A percentile compares a stretch with the other conserved stretches of the same genome.
phyloP scores from a whole-genome alignment of 2,113 vertebrate species.

The Tetraodon nigroviridis region DNA sequence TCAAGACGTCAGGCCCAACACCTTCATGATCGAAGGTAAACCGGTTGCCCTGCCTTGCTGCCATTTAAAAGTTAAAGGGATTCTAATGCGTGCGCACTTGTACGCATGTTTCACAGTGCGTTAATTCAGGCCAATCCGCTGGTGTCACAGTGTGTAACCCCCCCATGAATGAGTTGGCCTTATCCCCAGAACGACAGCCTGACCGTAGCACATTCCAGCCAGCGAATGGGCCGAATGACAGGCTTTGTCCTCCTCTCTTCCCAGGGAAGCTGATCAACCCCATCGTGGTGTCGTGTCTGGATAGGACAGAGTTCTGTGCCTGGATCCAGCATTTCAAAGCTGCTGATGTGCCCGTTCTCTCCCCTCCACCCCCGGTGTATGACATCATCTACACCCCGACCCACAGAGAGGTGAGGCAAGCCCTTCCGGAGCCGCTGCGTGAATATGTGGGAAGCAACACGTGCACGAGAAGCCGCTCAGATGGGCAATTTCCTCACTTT shows the following conservation, averaged over 20 bases:
- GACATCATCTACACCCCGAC: constrained; percentile 79
- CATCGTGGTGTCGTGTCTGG: constrained; percentile 74
- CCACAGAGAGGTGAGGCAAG: constrained; percentile 61
- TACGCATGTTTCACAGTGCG: constrained; percentile 36
- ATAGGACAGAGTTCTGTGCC: constrained; percentile 68
- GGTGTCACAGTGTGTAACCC: constrained; percentile 50
- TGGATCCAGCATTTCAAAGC: constrained; percentile 76
- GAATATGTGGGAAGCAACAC: neutral
- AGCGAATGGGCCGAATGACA: constrained; percentile 54
- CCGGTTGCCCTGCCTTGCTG: neutral
- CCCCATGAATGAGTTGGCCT: constrained; percentile 62
- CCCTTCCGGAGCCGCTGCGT: neutral
- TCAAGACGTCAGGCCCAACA: constrained; percentile 81
- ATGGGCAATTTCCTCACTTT: neutral
- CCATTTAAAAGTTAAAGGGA: constrained; percentile 12
- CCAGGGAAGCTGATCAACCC: constrained; percentile 80
- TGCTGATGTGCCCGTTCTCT: constrained; percentile 71
- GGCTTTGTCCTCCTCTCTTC: constrained; percentile 47
- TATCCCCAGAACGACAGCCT: constrained; percentile 55
- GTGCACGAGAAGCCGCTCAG: neutral
- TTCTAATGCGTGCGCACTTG: constrained; percentile 34
- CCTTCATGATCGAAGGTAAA: constrained; percentile 91
- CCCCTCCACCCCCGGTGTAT: constrained; percentile 71
- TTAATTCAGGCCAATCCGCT: constrained; percentile 24
- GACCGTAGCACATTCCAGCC: constrained; percentile 60